These are phyloP conservation scores for Decapterus maruadsi DNA, from an alignment of 2,797 vertebrate genomes.

Conservation along the genomic window DNA sequence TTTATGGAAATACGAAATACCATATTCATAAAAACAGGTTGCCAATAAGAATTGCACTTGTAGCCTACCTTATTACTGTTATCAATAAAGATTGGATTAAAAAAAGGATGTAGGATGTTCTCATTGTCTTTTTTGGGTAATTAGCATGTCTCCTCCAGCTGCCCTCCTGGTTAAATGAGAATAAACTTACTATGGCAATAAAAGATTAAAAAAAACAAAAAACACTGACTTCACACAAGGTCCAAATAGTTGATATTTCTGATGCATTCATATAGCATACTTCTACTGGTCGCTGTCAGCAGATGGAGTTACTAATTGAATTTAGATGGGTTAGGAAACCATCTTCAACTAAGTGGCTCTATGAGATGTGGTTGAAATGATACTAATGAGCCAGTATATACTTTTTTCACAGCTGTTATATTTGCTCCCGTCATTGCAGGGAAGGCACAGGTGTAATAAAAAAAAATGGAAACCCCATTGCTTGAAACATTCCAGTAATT, in stretches of 20 bases:
- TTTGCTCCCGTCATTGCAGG: not conserved
- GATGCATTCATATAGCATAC: not conserved
- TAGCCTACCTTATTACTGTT: no score
- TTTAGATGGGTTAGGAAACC: slow-evolving; percentile 7
- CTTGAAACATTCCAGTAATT: not conserved
- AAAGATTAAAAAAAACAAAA: not conserved
- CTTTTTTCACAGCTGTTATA: not conserved
- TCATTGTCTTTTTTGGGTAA: not conserved
- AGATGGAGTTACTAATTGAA: not conserved
- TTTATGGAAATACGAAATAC: no score
- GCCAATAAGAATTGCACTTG: no score
- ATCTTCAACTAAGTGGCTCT: not conserved
- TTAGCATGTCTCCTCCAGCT: not conserved
- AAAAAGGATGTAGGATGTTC: not conserved
- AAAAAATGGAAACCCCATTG: not conserved
- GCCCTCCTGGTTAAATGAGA: not conserved
- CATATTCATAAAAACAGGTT: no score
- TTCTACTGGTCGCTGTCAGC: not conserved
- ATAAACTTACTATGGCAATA: not conserved
- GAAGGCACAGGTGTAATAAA: not conserved
- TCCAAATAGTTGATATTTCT: not conserved
- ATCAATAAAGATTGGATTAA: no score
- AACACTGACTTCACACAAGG: not conserved
- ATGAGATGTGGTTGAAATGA: not conserved
- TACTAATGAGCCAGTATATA: not conserved